These are phyloP conservation scores for Meandrina meandrites DNA, from an alignment of 92 coral and sea anemone genomes.

Conservation along the genomic window DNA sequence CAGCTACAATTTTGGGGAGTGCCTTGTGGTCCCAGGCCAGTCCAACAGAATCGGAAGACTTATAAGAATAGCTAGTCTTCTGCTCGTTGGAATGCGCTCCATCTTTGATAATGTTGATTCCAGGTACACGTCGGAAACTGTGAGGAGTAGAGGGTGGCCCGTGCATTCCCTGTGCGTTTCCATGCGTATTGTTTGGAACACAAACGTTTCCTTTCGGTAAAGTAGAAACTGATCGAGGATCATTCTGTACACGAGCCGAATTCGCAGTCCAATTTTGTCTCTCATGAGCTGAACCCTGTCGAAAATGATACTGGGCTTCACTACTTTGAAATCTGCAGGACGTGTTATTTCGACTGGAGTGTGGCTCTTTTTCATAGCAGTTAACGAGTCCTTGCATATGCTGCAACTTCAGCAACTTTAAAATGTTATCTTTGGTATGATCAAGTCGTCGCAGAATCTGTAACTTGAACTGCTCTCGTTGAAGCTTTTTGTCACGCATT, in stretches of 20 bases:
- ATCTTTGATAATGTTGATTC: background rate
- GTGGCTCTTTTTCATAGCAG: background rate
- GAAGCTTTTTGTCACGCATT: background rate
- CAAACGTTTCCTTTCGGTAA: background rate
- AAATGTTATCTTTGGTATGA: slow-evolving; percentile 20
- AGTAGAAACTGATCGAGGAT: background rate
- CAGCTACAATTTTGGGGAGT: slow-evolving; percentile 34
- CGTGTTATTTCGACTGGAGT: background rate
- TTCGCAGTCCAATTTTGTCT: background rate
- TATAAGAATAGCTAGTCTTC: background rate
- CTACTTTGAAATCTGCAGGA: background rate
- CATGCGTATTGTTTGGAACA: background rate
- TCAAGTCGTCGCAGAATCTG: slow-evolving; percentile 26
- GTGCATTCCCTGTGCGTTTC: background rate
- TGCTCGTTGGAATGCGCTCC: background rate
- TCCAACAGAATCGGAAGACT: slow-evolving; percentile 27
- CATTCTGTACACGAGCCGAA: background rate
- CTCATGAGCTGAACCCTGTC: background rate
- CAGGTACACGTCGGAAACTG: background rate
- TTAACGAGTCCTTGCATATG: background rate
- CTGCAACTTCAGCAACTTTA: slow-evolving; percentile 7
- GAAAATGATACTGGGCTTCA: background rate
- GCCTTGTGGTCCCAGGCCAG: slow-evolving; percentile 32
- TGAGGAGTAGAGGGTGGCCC: background rate
- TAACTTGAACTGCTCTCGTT: background rate